Percentiles rank a stretch among this genome's conserved stretches.
Evolutionary conservation across 2,797 vertebrate genomes (phyloP).

Genomic region (Eulemur rubriventer): DNA sequence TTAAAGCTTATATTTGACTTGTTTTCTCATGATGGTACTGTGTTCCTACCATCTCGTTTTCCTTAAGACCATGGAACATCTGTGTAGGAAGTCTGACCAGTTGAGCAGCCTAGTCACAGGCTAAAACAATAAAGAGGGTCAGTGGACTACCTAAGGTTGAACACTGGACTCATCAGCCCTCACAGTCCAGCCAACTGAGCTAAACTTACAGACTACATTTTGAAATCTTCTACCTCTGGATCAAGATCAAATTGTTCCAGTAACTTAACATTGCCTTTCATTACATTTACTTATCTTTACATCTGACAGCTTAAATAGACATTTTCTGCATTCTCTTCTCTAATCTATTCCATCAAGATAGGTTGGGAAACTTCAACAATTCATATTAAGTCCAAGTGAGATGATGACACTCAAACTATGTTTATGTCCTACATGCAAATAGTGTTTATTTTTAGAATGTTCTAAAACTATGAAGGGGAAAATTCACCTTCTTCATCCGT

Average conservation of each 20-base stretch:
- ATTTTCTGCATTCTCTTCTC: background rate
- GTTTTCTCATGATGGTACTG: background rate
- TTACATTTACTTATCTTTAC: slow-evolving; percentile 13
- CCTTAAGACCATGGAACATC: background rate
- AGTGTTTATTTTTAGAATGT: slow-evolving; percentile 16
- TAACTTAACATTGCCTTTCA: slow-evolving; percentile 31
- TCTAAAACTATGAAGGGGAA: slow-evolving; percentile 31
- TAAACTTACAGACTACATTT: slow-evolving; percentile 37
- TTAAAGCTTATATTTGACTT: background rate
- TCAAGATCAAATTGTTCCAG: background rate
- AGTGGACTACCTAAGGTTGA: background rate
- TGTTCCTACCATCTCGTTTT: background rate
- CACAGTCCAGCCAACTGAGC: background rate
- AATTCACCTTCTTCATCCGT: background rate
- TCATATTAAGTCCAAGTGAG: background rate
- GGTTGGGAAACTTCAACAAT: background rate
- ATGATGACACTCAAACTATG: background rate
- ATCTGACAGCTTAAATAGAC: background rate
- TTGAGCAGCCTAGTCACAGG: background rate
- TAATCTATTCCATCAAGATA: background rate
- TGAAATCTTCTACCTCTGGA: background rate
- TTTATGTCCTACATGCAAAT: background rate
- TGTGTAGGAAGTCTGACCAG: background rate
- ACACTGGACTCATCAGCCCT: background rate
- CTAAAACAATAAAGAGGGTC: background rate